Evolutionary conservation across 2,113 vertebrate genomes (phyloP).

Genomic region (Microcebus jonahi): DNA sequence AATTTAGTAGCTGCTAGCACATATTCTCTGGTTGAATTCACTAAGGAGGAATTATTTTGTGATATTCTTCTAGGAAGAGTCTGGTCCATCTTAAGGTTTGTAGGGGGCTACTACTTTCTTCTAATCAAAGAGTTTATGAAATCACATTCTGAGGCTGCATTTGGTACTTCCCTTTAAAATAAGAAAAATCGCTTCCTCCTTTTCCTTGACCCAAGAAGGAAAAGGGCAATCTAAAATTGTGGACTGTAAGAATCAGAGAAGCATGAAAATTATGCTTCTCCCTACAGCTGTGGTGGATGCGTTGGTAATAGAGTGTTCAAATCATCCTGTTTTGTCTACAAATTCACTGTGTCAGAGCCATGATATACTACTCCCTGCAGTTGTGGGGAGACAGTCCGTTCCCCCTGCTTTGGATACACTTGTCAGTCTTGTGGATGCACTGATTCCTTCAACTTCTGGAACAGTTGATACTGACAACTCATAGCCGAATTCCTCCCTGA

Average conservation of each 20-base stretch:
- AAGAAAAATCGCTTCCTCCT: background rate
- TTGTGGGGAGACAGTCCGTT: background rate
- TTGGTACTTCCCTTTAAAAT: constrained; percentile 86
- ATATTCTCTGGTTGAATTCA: constrained; percentile 86
- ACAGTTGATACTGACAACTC: background rate
- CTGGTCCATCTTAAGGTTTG: constrained; percentile 85
- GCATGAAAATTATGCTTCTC: background rate
- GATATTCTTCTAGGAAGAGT: constrained; percentile 90
- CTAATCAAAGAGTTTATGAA: constrained; percentile 88
- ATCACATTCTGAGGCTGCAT: constrained; percentile 90
- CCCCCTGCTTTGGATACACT: background rate
- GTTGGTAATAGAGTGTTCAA: background rate
- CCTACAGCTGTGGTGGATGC: background rate
- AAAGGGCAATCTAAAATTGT: background rate
- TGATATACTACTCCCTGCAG: background rate
- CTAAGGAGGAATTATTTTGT: constrained; percentile 89
- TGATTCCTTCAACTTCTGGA: background rate
- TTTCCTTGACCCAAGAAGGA: background rate
- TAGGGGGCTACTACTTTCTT: constrained; percentile 86
- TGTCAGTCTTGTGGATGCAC: background rate
- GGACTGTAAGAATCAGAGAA: background rate
- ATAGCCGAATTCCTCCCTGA: background rate
- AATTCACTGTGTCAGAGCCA: background rate
- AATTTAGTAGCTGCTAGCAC: constrained; percentile 83
- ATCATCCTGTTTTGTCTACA: background rate